Evolutionary conservation across 2,113 vertebrate genomes (phyloP).

Genomic region (Hippopotamus amphibius): DNA sequence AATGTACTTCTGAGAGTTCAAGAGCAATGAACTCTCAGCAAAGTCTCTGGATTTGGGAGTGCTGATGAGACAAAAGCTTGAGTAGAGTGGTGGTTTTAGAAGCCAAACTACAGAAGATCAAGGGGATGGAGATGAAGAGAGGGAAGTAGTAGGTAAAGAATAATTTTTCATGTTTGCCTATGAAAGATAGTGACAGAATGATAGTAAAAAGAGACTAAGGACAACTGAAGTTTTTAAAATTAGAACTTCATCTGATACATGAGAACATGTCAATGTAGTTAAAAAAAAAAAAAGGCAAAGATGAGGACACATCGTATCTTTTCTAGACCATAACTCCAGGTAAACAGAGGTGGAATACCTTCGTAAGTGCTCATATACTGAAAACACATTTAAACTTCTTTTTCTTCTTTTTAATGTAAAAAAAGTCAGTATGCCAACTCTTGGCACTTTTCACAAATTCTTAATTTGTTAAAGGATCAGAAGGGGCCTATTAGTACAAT

Average conservation of each 20-base stretch:
- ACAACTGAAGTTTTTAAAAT: neutral
- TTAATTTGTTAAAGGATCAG: slow-evolving; percentile 66
- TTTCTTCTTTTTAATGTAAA: slow-evolving; percentile 40
- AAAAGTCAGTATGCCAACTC: slow-evolving; percentile 62
- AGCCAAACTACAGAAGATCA: neutral
- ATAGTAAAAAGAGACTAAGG: neutral
- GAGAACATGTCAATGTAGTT: neutral
- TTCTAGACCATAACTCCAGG: neutral
- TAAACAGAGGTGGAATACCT: neutral
- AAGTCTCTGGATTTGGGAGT: neutral
- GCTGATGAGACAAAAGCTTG: neutral
- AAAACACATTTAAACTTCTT: neutral
- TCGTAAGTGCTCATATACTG: neutral
- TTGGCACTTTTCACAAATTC: slow-evolving; percentile 65
- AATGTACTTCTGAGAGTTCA: neutral
- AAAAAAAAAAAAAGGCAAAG: neutral
- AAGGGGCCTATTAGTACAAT: slow-evolving; percentile 29
- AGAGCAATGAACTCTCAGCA: too few species aligned
- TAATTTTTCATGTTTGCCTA: neutral
- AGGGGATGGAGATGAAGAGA: neutral
- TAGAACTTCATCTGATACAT: neutral
- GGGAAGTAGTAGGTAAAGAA: neutral
- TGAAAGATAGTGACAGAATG: neutral
- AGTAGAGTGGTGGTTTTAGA: neutral
- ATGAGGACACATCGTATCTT: neutral